Evolutionary conservation across 2,113 vertebrate genomes (phyloP).

Genomic region (Stegastes partitus): DNA sequence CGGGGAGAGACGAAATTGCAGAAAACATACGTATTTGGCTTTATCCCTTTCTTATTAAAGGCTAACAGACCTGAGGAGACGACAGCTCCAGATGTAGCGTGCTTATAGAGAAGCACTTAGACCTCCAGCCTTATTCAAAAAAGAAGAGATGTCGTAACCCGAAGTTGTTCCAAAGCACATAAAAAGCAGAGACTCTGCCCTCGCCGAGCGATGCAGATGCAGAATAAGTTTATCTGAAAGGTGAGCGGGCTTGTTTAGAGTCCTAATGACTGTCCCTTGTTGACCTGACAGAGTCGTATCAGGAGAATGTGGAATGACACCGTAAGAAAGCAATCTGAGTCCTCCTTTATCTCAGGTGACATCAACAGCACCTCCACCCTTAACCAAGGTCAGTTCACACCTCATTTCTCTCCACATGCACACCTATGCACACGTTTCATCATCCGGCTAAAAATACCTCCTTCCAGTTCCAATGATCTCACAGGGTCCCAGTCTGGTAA

Average conservation of each 20-base stretch:
- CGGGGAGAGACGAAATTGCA: slow-evolving; percentile 35
- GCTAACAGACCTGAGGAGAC: slow-evolving; percentile 20
- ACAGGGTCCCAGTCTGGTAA: slow-evolving; percentile 41
- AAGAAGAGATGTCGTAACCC: background rate
- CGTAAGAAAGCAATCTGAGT: slow-evolving; percentile 99
- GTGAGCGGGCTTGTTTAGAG: slow-evolving; percentile 62
- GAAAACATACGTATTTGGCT: slow-evolving; percentile 11
- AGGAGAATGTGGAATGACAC: slow-evolving; percentile 99
- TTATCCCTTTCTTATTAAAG: slow-evolving; percentile 35
- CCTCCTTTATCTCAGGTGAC: slow-evolving; percentile 99
- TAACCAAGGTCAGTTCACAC: slow-evolving; percentile 99
- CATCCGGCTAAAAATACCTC: slow-evolving; percentile 71
- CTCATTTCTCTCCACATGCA: slow-evolving; percentile 77
- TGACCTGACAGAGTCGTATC: slow-evolving; percentile 96
- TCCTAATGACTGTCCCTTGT: slow-evolving; percentile 84
- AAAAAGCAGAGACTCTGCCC: slow-evolving; percentile 17
- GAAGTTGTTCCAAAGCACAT: slow-evolving; percentile 28
- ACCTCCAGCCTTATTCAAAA: slow-evolving; percentile 7
- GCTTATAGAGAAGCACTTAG: slow-evolving; percentile 14
- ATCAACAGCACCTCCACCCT: slow-evolving; percentile 99
- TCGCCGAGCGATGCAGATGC: slow-evolving; percentile 10
- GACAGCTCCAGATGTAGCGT: slow-evolving; percentile 15
- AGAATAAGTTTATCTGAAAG: slow-evolving; percentile 66
- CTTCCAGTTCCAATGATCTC: slow-evolving; percentile 53
- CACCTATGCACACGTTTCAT: slow-evolving; percentile 75